These are phyloP conservation scores for Gastrophysa polygoni DNA, from an alignment of 2,888 invertebrate genomes.

Conservation along the genomic window DNA sequence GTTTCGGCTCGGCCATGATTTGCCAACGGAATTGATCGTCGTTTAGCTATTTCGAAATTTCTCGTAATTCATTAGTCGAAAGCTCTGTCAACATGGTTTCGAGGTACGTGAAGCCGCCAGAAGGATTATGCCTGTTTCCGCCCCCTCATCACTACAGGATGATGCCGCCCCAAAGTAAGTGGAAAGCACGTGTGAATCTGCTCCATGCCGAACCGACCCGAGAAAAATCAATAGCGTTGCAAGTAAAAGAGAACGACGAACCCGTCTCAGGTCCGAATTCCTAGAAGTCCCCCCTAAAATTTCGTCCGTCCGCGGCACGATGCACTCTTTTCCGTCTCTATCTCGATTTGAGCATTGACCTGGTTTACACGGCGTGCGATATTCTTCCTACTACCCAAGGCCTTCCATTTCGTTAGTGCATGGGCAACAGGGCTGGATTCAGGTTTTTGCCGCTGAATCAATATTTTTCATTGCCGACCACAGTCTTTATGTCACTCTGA, in stretches of 20 bases:
- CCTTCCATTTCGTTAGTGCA: too few relatives aligned
- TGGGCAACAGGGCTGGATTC: too few relatives aligned
- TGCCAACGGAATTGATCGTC: constrained; percentile 21
- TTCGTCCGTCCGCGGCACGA: constrained; percentile 11
- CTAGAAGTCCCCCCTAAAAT: constrained; percentile 14
- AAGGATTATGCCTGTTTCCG: constrained; percentile 55
- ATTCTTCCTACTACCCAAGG: too few relatives aligned
- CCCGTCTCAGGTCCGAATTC: constrained; percentile 16
- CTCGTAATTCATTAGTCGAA: background rate
- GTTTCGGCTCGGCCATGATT: constrained; percentile 11
- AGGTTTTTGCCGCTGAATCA: too few relatives aligned
- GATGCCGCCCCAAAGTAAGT: constrained; percentile 50
- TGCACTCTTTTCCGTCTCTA: constrained; percentile 7
- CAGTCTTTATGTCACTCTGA: too few relatives aligned
- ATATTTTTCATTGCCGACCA: too few relatives aligned
- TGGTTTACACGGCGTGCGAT: background rate
- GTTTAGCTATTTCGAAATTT: constrained; percentile 2
- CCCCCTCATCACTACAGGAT: constrained; percentile 56
- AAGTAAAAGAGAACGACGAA: constrained; percentile 13
- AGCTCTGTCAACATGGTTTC: constrained; percentile 53
- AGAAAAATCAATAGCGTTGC: constrained; percentile 32
- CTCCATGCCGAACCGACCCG: constrained; percentile 29
- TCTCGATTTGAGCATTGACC: background rate
- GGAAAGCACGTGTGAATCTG: constrained; percentile 32
- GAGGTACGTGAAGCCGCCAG: constrained; percentile 57